Evolutionary conservation across 1,140 invertebrate genomes (phyloP).

Genomic region (Aphelinus certus): DNA sequence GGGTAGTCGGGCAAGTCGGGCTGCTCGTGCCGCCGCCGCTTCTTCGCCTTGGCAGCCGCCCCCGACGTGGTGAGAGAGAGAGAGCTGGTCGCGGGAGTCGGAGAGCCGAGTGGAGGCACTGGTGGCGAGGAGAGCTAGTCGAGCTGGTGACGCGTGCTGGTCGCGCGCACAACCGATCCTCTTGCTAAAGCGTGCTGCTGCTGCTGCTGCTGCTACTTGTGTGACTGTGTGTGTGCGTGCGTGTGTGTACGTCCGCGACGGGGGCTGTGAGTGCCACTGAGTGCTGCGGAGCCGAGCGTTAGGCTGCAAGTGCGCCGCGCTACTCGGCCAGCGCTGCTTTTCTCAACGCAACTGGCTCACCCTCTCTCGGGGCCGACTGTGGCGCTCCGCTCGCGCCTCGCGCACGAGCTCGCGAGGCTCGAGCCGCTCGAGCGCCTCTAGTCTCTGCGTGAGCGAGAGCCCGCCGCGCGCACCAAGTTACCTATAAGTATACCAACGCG

Average conservation of each 20-base stretch:
- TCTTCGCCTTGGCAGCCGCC: background rate
- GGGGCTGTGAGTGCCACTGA: background rate
- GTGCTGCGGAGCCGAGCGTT: conserved; percentile 32
- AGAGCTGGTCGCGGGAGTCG: background rate
- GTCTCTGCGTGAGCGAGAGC: conserved; percentile 56
- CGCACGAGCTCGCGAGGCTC: conserved; percentile 49
- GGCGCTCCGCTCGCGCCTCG: background rate
- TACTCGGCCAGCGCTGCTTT: conserved; percentile 12
- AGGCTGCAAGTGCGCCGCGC: conserved; percentile 51
- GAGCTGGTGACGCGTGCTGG: background rate
- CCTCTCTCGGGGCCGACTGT: background rate
- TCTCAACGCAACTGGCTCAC: conserved; percentile 4
- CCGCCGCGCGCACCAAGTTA: conserved; percentile 49
- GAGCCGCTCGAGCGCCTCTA: conserved; percentile 34
- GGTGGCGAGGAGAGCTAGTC: background rate
- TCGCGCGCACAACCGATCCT: background rate
- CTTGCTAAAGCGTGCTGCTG: background rate
- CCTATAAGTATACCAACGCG: conserved; percentile 52
- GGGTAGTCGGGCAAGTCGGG: background rate
- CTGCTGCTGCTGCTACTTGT: background rate
- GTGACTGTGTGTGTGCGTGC: background rate
- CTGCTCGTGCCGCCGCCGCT: background rate
- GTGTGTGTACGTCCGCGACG: background rate
- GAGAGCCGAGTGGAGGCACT: background rate
- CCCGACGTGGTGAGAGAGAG: background rate